Conservation (phyloP, 2,113 vertebrate species). For the Oophaga pumilio region DNA sequence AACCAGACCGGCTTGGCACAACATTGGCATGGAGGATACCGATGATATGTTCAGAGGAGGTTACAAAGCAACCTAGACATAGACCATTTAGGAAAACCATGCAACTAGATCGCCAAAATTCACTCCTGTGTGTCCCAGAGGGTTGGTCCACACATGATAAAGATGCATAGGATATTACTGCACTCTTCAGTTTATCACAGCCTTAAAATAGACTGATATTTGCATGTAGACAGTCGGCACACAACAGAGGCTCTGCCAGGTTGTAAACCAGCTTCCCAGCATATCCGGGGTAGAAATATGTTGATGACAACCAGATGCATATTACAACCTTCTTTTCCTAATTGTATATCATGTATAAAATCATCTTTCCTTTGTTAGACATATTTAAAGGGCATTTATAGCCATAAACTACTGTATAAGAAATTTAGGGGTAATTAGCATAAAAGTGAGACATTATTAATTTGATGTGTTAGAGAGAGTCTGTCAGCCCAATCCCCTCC, state of each 20-base stretch:
- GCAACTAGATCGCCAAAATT: too few relatives aligned
- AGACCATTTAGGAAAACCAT: background rate
- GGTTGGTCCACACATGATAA: background rate
- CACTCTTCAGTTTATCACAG: background rate
- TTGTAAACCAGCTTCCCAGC: slow-evolving; percentile 22
- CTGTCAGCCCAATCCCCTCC: too few relatives aligned
- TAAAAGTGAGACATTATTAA: background rate
- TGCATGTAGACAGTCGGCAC: slow-evolving; percentile 37
- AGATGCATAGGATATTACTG: background rate
- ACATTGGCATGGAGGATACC: background rate
- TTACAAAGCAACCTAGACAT: background rate
- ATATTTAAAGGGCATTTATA: background rate
- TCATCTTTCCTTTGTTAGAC: background rate
- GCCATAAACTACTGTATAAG: background rate
- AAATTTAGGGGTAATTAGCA: background rate
- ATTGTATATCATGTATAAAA: background rate
- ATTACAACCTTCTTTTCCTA: slow-evolving; percentile 6
- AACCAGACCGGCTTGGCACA: background rate
- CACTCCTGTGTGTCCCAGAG: background rate
- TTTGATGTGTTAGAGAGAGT: background rate
- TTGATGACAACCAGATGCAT: slow-evolving; percentile 38
- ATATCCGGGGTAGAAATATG: background rate
- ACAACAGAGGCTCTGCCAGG: slow-evolving; percentile 12
- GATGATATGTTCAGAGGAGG: background rate
- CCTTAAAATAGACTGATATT: background rate